Percentiles rank a stretch among this genome's conserved stretches.
Conservation (phyloP, 1,140 invertebrate genomes). For the Melanaphis sacchari region DNA sequence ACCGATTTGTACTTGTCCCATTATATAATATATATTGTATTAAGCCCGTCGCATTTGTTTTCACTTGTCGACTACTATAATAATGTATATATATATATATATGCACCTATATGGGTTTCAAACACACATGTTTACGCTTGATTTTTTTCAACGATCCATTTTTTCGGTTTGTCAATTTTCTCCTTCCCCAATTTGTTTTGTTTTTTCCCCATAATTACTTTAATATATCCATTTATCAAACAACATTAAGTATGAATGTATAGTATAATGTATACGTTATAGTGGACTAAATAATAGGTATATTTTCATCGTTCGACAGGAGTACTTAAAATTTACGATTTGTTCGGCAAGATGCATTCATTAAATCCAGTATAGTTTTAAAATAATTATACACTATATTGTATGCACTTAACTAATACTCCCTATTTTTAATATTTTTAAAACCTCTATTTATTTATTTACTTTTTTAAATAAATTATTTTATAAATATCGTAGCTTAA, state of each 20-base stretch:
- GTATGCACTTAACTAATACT: not conserved
- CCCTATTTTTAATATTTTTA: not conserved
- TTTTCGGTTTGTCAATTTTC: not conserved
- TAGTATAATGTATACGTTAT: not conserved
- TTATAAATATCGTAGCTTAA: not conserved
- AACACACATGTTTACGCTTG: conserved; percentile 26
- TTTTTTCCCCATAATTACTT: not conserved
- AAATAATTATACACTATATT: not conserved
- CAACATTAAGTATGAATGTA: not conserved
- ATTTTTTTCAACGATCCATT: not conserved
- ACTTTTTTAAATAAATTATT: not conserved
- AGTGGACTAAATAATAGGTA: not conserved
- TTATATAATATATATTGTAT: not conserved
- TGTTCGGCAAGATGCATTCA: not conserved
- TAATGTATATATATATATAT: not conserved
- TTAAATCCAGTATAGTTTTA: not conserved
- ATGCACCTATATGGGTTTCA: not conserved
- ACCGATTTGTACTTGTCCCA: conserved; percentile 27
- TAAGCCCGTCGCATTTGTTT: not conserved
- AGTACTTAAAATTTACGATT: not conserved
- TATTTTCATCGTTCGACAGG: not conserved
- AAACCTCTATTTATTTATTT: not conserved
- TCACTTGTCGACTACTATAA: not conserved
- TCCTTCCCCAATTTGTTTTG: not conserved
- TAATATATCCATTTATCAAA: conserved; percentile 1